A percentile compares a stretch with the other conserved stretches of the same genome.
phyloP scores from a whole-genome alignment of 2,888 invertebrate species.

The Ichneumoninae sp. region DNA sequence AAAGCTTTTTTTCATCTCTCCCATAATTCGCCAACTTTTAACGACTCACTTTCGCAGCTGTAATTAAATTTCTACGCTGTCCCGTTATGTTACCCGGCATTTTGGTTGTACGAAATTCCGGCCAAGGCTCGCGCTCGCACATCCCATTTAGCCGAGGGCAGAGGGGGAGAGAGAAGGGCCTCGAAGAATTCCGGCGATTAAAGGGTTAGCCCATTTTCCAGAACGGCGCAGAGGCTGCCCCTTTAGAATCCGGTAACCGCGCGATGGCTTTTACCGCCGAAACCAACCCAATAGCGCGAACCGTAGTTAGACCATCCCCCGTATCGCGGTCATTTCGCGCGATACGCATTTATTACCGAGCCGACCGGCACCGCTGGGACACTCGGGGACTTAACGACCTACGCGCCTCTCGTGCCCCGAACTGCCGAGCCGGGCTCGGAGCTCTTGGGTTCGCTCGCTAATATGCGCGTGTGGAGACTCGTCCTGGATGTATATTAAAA shows the following conservation, averaged over 20 bases:
- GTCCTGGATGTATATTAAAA: constrained; percentile 52
- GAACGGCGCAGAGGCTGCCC: constrained; percentile 39
- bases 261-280: constrained; percentile 18
- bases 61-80: constrained; percentile 77
- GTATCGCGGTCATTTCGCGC: constrained; percentile 63
- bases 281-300: constrained; percentile 19
- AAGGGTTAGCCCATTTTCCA: constrained; percentile 68
- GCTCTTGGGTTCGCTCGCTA: constrained; percentile 41
- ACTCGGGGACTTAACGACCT: constrained; percentile 56
- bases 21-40: constrained; percentile 51
- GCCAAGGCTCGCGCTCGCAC: constrained; percentile 22
- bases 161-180: not conserved
- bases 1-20: not conserved
- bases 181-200: constrained; percentile 77
- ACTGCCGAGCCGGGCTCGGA: constrained; percentile 6
- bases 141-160: constrained; percentile 54
- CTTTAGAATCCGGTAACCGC: constrained; percentile 37
- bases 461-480: constrained; percentile 39
- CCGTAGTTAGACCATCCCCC: constrained; percentile 30
- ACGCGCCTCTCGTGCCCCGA: constrained; percentile 4
- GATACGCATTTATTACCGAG: constrained; percentile 68
- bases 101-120: constrained; percentile 56
- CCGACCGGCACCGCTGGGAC: constrained; percentile 32
- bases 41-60: constrained; percentile 67
- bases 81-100: constrained; percentile 37